Evolutionary conservation across 2,797 vertebrate species (phyloP), one percentile per base, ranked within the genome.

Genomic region (Lutjanus campechanus): DNA sequence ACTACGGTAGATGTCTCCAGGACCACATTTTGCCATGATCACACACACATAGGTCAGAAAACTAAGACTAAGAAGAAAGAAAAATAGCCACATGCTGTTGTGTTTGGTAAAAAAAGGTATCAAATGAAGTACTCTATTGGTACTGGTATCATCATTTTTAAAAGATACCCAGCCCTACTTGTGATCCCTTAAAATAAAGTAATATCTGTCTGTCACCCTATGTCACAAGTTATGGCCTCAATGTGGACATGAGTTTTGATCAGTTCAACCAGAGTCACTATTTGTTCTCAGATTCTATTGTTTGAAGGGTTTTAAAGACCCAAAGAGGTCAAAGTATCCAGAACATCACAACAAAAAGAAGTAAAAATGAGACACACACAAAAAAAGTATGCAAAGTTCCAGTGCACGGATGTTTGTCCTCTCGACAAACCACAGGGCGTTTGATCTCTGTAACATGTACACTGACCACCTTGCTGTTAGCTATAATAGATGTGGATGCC

Each of bases 401-500:
- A n/a, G 19, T n/a, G 20, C 20, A 22, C 10, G 1, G 19, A 0
- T 51, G 17, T 17, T 19, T 13, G 1, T 58, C 53, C 25, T 46
- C 20, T 44, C 29, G 50, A 49, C n/a, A 65, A 22, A 22, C 51
- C 29, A 13, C 77, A 41, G 5, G 61, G 62, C 54, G 25, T 67
- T 36, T 44, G n/a, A 50, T 46, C 41, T 70, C 81, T 73, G 77
- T 83, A 41, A 51, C 62, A 56, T 53, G n/a, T 63, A 81, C 59
- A 17, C 51, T 70, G 68, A 55, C 71, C 79, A 69, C 82, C 56
- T 55, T 20, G 5, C 77, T 82, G 36, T 77, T 46, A 68, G 67
- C 68, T 65, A 47, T 11, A 71, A 20, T 74, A 74, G 75, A 63
- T 73, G 81, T 60, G 61, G 65, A 78, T 25, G 70, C 74, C 85